phyloP scores from a whole-genome alignment of 2,797 vertebrate species.

The Myotis vivesi region DNA sequence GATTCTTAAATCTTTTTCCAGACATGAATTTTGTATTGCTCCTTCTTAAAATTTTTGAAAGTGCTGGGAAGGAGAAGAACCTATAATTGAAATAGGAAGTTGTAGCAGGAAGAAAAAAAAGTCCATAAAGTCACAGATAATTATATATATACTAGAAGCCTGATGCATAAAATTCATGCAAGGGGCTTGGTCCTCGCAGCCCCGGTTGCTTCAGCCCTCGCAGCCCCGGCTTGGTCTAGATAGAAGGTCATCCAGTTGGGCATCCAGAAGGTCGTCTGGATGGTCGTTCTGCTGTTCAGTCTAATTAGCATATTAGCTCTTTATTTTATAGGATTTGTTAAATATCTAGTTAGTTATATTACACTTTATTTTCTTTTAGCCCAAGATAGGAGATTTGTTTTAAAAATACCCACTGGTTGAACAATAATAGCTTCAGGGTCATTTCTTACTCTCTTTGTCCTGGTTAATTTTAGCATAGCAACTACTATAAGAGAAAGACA shows the following conservation, averaged over 20 bases:
- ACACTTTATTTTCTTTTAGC: not conserved
- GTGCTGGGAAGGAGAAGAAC: not conserved
- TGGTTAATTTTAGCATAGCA: not conserved
- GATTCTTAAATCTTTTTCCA: conserved; percentile 12
- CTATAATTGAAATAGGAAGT: not conserved
- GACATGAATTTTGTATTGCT: not conserved
- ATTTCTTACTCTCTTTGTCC: not conserved
- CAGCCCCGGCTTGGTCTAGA: too few species aligned
- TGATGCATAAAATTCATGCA: too few species aligned
- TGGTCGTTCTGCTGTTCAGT: too few species aligned
- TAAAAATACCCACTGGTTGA: not conserved
- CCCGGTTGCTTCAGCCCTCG: too few species aligned
- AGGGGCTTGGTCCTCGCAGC: too few species aligned
- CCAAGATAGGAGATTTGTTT: not conserved
- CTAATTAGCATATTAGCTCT: too few species aligned
- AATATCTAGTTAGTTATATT: not conserved
- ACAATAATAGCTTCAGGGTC: not conserved
- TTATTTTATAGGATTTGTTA: not conserved
- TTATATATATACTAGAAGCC: not conserved
- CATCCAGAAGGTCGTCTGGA: too few species aligned
- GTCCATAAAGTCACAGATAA: not conserved
- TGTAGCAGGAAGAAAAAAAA: not conserved
- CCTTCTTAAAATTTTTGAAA: not conserved
- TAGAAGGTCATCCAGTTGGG: too few species aligned
- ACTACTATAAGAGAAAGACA: not conserved